Evolutionary conservation across 2,113 vertebrate species (phyloP), one percentile per base, ranked within the genome.

Genomic region (Nyctereutes procyonoides): DNA sequence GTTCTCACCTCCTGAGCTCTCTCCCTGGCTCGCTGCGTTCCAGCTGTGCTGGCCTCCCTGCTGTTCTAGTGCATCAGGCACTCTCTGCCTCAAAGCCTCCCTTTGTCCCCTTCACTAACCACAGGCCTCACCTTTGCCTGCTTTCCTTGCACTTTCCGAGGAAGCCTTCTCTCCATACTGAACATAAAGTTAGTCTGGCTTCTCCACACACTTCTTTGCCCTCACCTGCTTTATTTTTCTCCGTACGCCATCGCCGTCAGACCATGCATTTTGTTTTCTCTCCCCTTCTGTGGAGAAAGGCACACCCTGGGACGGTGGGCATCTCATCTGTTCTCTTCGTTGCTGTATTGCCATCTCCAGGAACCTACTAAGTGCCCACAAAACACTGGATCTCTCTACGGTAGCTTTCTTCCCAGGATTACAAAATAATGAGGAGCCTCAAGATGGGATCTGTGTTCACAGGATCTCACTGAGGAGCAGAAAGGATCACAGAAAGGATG

Each of bases 201-300:
- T 12, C 1, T 0, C 48, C 11, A 0, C 10, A 20, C 3, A 8
- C 32, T 53, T 48, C 24, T 1, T 32, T 8, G 26, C 8, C n/a
- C 2, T 19, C n/a, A 2, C 17, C 0, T 2, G 19, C 55, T 53
- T 51, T 13, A 13, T 20, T 81, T 51, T 32, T 32, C 74, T 43
- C 60, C 19, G 0, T 0, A 1, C 30, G 19, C 26, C 13, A 10
- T 38, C 20, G 1, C 48, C 30, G 0, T 32, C 13, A 28, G 74
- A 51, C n/a, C 15, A 1, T 28, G 53, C 9, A 0, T 14, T 32
- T 28, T 8, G 8, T 73, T n/a, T 58, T 32, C 69, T 62, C 4
- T 63, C n/a, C n/a, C 17, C 38, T 67, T 38, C 35, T 13, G 1
- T 1, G 67, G 73, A 88, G 73, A 88, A 38, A 67, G 20, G 22